Evolutionary conservation across 2,113 vertebrate genomes (phyloP).

Genomic region (Colossoma macropomum): DNA sequence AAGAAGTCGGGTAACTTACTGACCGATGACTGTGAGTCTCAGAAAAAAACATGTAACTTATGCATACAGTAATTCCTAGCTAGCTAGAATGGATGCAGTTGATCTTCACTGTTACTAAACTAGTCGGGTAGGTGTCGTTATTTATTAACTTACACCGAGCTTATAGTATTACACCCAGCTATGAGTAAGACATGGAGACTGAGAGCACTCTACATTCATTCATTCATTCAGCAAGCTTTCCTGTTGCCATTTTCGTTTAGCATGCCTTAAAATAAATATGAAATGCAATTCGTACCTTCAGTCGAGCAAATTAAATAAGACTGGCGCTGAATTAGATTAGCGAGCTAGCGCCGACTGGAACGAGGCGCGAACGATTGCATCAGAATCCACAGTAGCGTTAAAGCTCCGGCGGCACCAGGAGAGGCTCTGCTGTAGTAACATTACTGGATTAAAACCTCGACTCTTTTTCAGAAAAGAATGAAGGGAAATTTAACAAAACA

Average conservation of each 20-base stretch:
- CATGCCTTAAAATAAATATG: neutral
- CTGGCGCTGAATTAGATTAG: neutral
- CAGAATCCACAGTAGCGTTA: too few species aligned
- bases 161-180: too few species aligned
- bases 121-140: too few species aligned
- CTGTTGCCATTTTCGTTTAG: neutral
- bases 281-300: neutral
- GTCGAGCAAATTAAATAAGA: neutral
- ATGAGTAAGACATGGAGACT: neutral
- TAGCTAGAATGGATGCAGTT: neutral
- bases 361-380: neutral
- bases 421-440: too few species aligned
- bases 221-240: neutral
- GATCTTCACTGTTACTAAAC: neutral
- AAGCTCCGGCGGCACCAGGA: too few species aligned
- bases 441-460: neutral
- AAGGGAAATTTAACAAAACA: neutral
- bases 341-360: neutral
- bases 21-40: too few species aligned
- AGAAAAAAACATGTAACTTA: too few species aligned
- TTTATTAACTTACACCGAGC: too few species aligned
- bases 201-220: neutral
- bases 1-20: neutral
- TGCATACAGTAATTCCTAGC: too few species aligned
- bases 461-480: neutral